phyloP scores from a whole-genome alignment of 2,888 invertebrate species.

The Stictocephala bisonia region DNA sequence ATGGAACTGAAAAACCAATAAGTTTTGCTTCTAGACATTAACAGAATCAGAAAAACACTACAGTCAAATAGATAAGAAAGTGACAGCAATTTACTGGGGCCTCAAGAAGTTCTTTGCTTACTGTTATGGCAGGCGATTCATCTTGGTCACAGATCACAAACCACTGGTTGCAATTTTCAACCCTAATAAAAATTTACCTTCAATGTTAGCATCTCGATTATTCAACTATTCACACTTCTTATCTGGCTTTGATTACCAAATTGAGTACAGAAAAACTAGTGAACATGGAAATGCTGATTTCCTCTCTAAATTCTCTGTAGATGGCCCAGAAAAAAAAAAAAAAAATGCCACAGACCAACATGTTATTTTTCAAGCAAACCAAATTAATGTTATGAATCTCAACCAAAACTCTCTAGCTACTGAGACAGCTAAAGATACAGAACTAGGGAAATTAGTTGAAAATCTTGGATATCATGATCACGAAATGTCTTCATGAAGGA shows the following conservation, averaged over 20 bases:
- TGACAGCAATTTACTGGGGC: constrained; percentile 16
- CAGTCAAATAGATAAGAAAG: constrained; percentile 17
- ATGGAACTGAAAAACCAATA: constrained; percentile 31
- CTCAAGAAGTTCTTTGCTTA: constrained; percentile 6
- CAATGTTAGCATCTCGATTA: neutral
- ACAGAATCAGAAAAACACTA: constrained; percentile 21
- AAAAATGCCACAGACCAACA: no score
- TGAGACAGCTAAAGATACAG: no score
- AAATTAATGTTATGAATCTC: no score
- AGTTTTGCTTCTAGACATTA: constrained; percentile 30
- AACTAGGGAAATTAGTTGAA: neutral
- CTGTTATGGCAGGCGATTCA: neutral
- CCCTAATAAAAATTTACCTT: neutral
- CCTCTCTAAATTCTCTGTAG: neutral
- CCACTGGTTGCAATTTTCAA: constrained; percentile 8
- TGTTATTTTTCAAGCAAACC: no score
- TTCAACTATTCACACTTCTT: constrained; percentile 19
- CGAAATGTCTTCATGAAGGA: neutral
- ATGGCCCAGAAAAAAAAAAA: no score
- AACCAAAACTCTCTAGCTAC: no score
- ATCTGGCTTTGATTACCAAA: neutral
- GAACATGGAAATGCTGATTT: neutral
- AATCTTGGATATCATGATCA: constrained; percentile 7
- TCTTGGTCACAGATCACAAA: constrained; percentile 6
- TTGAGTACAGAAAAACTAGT: neutral